phyloP scores from a whole-genome alignment of 2,113 vertebrate genomes.

The Hippolais icterina region DNA sequence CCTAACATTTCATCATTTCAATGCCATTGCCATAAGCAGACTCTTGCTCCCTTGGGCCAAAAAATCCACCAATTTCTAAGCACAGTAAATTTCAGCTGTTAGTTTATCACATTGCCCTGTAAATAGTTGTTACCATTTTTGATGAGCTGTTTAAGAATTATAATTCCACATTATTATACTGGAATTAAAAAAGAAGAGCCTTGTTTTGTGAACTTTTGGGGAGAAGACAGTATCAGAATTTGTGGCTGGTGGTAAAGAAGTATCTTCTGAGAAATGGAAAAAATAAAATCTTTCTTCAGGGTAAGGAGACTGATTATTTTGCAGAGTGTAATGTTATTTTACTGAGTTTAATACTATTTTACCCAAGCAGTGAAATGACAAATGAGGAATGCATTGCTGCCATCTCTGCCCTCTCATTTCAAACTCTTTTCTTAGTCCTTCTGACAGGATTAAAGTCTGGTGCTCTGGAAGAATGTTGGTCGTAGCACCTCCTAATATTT shows the following conservation, averaged over 20 bases:
- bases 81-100: background rate
- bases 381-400: background rate
- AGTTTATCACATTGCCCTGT: background rate
- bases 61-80: background rate
- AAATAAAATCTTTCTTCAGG: constrained; percentile 11
- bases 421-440: background rate
- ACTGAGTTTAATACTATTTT: background rate
- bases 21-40: background rate
- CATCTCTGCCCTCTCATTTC: background rate
- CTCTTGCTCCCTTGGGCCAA: background rate
- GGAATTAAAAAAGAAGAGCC: background rate
- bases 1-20: background rate
- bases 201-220: background rate
- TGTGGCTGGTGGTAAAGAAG: background rate
- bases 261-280: background rate
- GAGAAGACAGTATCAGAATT: background rate
- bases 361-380: background rate
- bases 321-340: background rate
- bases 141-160: background rate
- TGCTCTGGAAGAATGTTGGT: background rate
- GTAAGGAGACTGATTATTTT: constrained; percentile 8
- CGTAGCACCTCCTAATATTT: background rate
- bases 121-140: background rate
- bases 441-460: background rate
- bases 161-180: background rate